Conservation (phyloP, 2,888 invertebrate genomes). For the Lochmaea capreae region DNA sequence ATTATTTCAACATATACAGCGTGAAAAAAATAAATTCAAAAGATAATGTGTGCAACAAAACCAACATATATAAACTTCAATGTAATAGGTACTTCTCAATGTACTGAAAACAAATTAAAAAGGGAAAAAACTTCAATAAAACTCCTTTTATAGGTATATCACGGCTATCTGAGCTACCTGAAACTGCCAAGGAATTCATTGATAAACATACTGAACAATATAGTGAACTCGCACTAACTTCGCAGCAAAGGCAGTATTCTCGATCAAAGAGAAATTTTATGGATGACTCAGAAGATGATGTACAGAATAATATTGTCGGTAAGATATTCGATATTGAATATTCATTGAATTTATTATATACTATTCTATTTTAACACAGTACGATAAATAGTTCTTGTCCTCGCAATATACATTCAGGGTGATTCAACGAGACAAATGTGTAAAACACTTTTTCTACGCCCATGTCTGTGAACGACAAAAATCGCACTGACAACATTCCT, state of each 20-base stretch:
- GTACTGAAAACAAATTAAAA: neutral
- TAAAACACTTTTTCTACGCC: too few relatives aligned
- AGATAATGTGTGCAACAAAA: too few relatives aligned
- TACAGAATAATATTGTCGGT: conserved; percentile 47
- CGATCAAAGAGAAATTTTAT: conserved; percentile 56
- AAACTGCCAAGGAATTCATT: conserved; percentile 55
- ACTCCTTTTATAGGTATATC: conserved; percentile 18
- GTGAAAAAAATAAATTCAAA: too few relatives aligned
- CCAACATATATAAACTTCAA: neutral
- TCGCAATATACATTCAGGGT: neutral
- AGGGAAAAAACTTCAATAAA: neutral
- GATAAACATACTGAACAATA: conserved; percentile 58
- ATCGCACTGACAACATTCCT: too few relatives aligned
- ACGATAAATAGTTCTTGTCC: neutral
- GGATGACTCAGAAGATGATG: conserved; percentile 11
- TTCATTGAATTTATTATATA: neutral
- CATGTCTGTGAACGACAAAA: too few relatives aligned
- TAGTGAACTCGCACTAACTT: conserved; percentile 50
- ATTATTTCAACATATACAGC: too few relatives aligned
- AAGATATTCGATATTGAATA: conserved; percentile 17
- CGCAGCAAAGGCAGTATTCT: conserved; percentile 46
- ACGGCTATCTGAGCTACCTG: conserved; percentile 41
- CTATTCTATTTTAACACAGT: too few relatives aligned
- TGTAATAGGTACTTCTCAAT: neutral
- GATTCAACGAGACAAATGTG: too few relatives aligned